Evolutionary conservation across 2,888 invertebrate species (phyloP).

Genomic region (Crocallis elinguaria): DNA sequence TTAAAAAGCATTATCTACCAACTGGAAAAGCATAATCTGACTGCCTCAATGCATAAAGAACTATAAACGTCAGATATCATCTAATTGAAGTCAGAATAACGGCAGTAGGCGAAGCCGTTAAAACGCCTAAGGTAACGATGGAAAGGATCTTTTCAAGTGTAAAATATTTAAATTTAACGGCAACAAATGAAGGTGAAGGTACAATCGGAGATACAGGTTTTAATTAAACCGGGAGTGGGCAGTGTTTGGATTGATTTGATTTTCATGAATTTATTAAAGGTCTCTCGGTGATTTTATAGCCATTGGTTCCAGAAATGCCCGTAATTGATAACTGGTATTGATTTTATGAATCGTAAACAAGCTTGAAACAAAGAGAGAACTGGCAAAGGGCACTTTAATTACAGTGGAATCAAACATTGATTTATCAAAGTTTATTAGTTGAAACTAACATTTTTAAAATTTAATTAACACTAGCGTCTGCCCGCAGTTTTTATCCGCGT

Average conservation of each 20-base stretch:
- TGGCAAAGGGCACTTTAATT: neutral
- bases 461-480: no score
- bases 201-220: conserved; percentile 45
- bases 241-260: conserved; percentile 27
- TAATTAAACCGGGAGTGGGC: conserved; percentile 57
- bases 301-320: neutral
- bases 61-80: conserved; percentile 83
- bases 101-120: conserved; percentile 61
- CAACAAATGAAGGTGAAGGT: conserved; percentile 62
- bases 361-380: neutral
- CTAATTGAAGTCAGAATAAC: conserved; percentile 80
- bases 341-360: conserved; percentile 1
- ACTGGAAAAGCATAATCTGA: conserved; percentile 75
- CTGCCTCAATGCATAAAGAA: conserved; percentile 80
- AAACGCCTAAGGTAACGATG: conserved; percentile 66
- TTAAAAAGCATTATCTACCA: conserved; percentile 76
- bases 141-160: conserved; percentile 59
- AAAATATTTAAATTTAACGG: conserved; percentile 76
- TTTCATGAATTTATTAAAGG: conserved; percentile 26
- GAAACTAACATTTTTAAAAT: neutral
- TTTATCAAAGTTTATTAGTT: neutral
- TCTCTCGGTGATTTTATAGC: conserved; percentile 10
- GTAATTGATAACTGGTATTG: conserved; percentile 6
- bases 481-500: no score
- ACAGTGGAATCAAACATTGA: neutral